phyloP scores from a whole-genome alignment of 35 echinoderm and acorn worm species.

The Lytechinus pictus region DNA sequence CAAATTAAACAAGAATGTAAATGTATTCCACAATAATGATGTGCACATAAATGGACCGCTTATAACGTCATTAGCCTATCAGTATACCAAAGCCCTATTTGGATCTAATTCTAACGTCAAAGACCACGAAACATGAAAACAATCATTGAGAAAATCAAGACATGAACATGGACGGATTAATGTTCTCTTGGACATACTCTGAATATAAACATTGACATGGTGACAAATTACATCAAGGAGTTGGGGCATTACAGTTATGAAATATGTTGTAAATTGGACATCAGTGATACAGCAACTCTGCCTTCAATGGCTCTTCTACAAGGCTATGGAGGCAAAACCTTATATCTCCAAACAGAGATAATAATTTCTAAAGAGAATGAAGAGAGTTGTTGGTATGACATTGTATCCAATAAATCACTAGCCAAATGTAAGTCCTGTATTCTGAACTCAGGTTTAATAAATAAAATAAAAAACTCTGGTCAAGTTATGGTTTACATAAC shows the following conservation, averaged over 20 bases:
- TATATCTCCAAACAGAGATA: too few relatives aligned
- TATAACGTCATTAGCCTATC: background rate
- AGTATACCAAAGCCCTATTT: background rate
- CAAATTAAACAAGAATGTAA: background rate
- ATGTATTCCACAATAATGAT: background rate
- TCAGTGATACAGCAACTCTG: background rate
- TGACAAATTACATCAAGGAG: background rate
- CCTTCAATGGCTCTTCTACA: too few relatives aligned
- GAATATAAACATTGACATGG: background rate
- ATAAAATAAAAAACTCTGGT: too few relatives aligned
- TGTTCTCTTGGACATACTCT: background rate
- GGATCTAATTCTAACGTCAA: background rate
- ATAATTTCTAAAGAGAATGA: too few relatives aligned
- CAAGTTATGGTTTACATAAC: too few relatives aligned
- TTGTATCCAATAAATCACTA: too few relatives aligned
- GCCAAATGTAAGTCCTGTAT: too few relatives aligned
- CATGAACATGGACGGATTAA: slow-evolving; percentile 2
- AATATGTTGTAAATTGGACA: background rate
- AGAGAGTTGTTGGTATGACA: too few relatives aligned
- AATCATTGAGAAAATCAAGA: background rate
- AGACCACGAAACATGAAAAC: background rate
- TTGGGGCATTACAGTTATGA: background rate
- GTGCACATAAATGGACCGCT: background rate
- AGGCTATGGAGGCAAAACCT: too few relatives aligned
- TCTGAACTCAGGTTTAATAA: too few relatives aligned